Evolutionary conservation across 2,888 invertebrate genomes (phyloP).

Genomic region (Ramazzottius varieornatus): DNA sequence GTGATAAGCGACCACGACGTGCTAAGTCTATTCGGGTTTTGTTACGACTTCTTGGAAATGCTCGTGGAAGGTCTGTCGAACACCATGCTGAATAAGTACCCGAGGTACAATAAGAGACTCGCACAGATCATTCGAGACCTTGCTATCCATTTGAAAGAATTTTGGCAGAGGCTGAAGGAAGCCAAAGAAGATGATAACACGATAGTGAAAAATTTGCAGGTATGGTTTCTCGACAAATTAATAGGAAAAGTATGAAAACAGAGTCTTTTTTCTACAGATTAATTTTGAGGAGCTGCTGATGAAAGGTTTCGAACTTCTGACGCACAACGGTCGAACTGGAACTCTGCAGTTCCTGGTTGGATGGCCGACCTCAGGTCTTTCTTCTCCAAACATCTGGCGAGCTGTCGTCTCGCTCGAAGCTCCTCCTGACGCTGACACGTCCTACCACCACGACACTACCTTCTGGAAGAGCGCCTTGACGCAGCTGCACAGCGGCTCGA

Average conservation of each 20-base stretch:
- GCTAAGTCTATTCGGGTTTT: not conserved
- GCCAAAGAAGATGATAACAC: not conserved
- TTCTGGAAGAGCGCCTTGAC: not conserved
- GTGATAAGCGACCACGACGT: not conserved
- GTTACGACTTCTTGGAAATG: not conserved
- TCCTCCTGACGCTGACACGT: constrained; percentile 9
- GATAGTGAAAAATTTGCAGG: not conserved
- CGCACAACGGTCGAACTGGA: constrained; percentile 8
- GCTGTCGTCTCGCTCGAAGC: not conserved
- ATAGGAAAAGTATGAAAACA: too few relatives aligned
- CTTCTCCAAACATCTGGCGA: not conserved
- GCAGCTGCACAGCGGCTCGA: constrained; percentile 4
- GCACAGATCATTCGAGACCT: not conserved
- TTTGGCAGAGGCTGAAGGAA: not conserved
- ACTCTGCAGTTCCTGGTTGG: constrained; percentile 17
- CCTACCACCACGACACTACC: constrained; percentile 4
- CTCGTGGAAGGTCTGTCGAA: not conserved
- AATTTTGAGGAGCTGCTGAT: not conserved
- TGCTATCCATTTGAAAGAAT: not conserved
- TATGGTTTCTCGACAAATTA: too few relatives aligned
- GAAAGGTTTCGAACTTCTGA: not conserved
- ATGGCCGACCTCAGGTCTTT: constrained; percentile 13
- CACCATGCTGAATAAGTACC: not conserved
- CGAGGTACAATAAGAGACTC: not conserved
- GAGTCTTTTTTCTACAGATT: too few relatives aligned